Percentiles rank a stretch among this genome's conserved stretches.
Evolutionary conservation across 2,888 invertebrate species (phyloP).

Genomic region (Dicyrtoma fusca): DNA sequence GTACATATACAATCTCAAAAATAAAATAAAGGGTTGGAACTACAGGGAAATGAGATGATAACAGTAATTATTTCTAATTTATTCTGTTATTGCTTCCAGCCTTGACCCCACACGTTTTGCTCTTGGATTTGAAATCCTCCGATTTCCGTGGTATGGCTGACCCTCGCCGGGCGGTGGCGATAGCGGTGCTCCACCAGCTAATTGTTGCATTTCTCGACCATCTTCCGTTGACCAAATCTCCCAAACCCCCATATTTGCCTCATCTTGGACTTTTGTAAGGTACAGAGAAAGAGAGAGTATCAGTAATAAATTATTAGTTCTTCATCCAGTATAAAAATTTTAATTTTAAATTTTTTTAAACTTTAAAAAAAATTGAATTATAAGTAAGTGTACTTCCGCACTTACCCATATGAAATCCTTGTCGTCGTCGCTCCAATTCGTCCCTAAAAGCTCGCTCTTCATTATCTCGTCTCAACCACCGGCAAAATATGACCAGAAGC

Average conservation of each 20-base stretch:
- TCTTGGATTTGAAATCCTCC: slow-evolving; percentile 12
- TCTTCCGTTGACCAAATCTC: slow-evolving; percentile 18
- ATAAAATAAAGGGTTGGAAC: no score
- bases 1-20: no score
- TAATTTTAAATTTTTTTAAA: no score
- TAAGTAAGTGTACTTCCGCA: background rate
- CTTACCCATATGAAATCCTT: slow-evolving; percentile 24
- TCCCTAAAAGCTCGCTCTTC: slow-evolving; percentile 24
- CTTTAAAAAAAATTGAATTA: background rate
- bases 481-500: slow-evolving; percentile 25
- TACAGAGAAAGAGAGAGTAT: background rate
- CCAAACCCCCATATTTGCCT: slow-evolving; percentile 18
- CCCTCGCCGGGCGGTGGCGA: background rate
- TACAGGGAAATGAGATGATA: no score
- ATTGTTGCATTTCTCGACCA: slow-evolving; percentile 21
- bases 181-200: background rate
- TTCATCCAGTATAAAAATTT: no score
- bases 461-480: slow-evolving; percentile 32
- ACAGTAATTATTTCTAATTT: no score
- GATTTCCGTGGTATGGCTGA: background rate
- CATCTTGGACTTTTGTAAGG: slow-evolving; percentile 17
- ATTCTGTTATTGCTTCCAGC: background rate
- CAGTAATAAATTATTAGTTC: background rate
- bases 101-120: background rate
- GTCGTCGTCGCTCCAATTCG: slow-evolving; percentile 19